Evolutionary conservation across 2,888 invertebrate species (phyloP).

Genomic region (Falcaria lacertinaria): DNA sequence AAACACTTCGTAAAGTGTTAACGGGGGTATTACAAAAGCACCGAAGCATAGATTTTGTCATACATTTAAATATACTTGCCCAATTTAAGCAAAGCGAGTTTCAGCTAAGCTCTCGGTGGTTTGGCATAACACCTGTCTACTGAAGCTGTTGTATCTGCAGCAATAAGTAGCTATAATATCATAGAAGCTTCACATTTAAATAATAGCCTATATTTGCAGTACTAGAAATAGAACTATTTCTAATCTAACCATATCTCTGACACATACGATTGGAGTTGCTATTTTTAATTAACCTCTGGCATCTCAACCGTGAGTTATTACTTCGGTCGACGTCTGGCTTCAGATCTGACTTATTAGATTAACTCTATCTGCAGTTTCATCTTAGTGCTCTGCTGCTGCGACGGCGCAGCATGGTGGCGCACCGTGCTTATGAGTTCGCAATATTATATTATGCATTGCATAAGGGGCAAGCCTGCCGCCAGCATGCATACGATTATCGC

Average conservation of each 20-base stretch:
- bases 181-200: slow-evolving; percentile 22
- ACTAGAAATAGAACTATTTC: slow-evolving; percentile 52
- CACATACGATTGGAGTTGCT: slow-evolving; percentile 71
- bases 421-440: slow-evolving; percentile 60
- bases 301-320: slow-evolving; percentile 71
- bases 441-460: slow-evolving; percentile 71
- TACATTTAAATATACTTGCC: slow-evolving; percentile 17
- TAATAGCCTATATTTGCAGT: slow-evolving; percentile 27
- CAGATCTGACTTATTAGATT: slow-evolving; percentile 79
- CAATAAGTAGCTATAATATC: too few species aligned
- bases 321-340: slow-evolving; percentile 65
- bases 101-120: neutral
- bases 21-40: slow-evolving; percentile 27
- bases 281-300: slow-evolving; percentile 79
- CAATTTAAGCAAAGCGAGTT: slow-evolving; percentile 11
- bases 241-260: slow-evolving; percentile 65
- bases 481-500: slow-evolving; percentile 59
- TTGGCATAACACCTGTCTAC: neutral
- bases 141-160: neutral
- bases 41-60: slow-evolving; percentile 15
- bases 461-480: slow-evolving; percentile 48
- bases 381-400: slow-evolving; percentile 40
- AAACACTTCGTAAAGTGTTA: slow-evolving; percentile 32
- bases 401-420: slow-evolving; percentile 33
- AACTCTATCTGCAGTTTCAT: slow-evolving; percentile 71